phyloP scores from a whole-genome alignment of 2,113 vertebrate genomes.

The Panthera leo region DNA sequence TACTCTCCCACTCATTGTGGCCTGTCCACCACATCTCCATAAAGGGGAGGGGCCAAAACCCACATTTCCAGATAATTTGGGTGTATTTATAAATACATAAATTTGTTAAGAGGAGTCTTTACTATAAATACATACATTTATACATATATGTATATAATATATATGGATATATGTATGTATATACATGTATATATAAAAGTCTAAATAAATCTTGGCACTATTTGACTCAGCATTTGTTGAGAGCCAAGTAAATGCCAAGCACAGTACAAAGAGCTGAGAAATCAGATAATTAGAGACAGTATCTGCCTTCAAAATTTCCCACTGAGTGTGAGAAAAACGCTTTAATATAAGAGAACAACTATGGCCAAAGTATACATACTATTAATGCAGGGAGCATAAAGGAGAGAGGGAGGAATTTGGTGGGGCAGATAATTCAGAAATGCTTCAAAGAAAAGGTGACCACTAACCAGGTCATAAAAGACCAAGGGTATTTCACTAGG shows the following conservation, averaged over 20 bases:
- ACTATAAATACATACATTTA: neutral
- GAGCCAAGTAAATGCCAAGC: neutral
- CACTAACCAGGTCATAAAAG: conserved; percentile 26
- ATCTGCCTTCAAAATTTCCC: neutral
- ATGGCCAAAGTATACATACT: neutral
- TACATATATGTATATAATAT: no score
- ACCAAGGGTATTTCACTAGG: neutral
- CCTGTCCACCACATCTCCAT: neutral
- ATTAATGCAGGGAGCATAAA: neutral
- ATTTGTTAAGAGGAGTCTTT: neutral
- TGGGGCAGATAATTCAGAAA: neutral
- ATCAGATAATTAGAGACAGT: neutral
- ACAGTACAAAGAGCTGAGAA: neutral
- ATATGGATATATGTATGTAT: neutral
- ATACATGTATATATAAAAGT: neutral
- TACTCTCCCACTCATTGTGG: neutral
- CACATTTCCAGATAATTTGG: neutral
- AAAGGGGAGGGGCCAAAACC: neutral
- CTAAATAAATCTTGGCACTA: neutral
- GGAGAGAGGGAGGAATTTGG: neutral
- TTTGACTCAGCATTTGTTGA: neutral
- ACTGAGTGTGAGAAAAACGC: conserved; percentile 5
- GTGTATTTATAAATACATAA: neutral
- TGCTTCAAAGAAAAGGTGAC: conserved; percentile 30
- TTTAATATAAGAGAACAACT: neutral